phyloP scores from a whole-genome alignment of 1,140 invertebrate genomes.

The Psix sp. region DNA sequence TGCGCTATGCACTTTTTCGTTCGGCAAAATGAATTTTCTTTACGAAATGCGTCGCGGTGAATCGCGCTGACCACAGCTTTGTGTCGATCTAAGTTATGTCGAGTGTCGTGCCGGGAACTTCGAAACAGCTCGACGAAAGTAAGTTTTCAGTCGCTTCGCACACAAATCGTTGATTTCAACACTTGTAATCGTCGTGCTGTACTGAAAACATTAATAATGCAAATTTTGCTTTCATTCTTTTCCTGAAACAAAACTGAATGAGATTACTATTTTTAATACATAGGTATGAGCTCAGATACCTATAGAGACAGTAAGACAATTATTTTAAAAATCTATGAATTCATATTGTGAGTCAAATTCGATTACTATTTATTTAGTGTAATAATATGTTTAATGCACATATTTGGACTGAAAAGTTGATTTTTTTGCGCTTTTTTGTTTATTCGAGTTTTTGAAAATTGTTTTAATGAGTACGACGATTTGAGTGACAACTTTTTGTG shows the following conservation, averaged over 20 bases:
- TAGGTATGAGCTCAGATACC: too few relatives aligned
- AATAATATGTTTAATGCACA: too few relatives aligned
- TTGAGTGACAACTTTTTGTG: constrained; percentile 8
- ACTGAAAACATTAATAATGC: too few relatives aligned
- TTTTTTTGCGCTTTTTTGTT: background rate
- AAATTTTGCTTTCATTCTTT: too few relatives aligned
- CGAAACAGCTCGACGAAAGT: constrained; percentile 57
- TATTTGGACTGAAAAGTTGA: too few relatives aligned
- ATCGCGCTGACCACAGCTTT: constrained; percentile 11
- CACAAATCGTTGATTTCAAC: background rate
- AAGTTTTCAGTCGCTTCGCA: constrained; percentile 39
- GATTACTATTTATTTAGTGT: too few relatives aligned
- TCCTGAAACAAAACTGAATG: too few relatives aligned
- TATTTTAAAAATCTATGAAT: too few relatives aligned
- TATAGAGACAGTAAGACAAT: too few relatives aligned
- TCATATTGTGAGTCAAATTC: too few relatives aligned
- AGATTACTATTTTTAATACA: too few relatives aligned
- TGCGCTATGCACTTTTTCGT: constrained; percentile 22
- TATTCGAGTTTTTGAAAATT: background rate
- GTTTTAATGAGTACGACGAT: constrained; percentile 8
- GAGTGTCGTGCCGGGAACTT: constrained; percentile 51
- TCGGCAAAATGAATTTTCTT: constrained; percentile 20
- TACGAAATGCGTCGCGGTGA: constrained; percentile 7
- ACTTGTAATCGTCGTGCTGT: constrained; percentile 1
- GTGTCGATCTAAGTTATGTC: constrained; percentile 47